Conservation (phyloP, 92 coral and sea anemone species). For the Phenganax marumi region DNA sequence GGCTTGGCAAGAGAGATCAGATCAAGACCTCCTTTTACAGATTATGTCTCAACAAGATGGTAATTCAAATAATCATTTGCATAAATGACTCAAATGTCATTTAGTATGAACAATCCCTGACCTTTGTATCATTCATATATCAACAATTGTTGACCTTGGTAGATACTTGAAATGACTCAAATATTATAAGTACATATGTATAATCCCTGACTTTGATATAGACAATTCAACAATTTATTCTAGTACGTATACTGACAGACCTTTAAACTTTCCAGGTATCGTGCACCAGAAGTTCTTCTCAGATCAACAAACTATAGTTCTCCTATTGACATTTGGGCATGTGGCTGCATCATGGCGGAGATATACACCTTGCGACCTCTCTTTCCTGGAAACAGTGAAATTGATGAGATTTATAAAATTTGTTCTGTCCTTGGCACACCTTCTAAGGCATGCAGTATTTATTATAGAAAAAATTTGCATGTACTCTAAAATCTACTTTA, state of each 20-base stretch:
- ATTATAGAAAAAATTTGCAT: background rate
- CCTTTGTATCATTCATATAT: background rate
- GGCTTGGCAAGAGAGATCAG: slow-evolving; percentile 97
- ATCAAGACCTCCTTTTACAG: slow-evolving; percentile 93
- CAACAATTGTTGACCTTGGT: background rate
- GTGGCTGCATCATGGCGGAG: slow-evolving; percentile 98
- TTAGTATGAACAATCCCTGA: background rate
- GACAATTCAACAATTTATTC: too few species aligned
- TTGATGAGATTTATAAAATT: slow-evolving; percentile 89
- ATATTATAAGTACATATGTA: too few species aligned
- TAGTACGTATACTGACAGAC: too few species aligned
- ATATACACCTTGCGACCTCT: slow-evolving; percentile 90
- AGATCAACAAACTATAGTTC: slow-evolving; percentile 93
- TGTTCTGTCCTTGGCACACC: slow-evolving; percentile 90
- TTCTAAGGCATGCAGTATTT: slow-evolving; percentile 57
- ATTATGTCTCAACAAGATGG: slow-evolving; percentile 98
- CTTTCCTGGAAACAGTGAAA: slow-evolving; percentile 98
- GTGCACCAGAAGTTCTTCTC: slow-evolving; percentile 93
- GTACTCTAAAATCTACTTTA: background rate
- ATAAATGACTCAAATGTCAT: too few species aligned
- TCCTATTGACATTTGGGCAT: slow-evolving; percentile 94
- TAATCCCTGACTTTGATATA: too few species aligned
- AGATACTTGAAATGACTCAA: too few species aligned
- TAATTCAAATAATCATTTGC: background rate
- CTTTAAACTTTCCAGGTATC: slow-evolving; percentile 57